Evolutionary conservation across 1,140 invertebrate genomes (phyloP).

Genomic region (Kradibia gibbosae): DNA sequence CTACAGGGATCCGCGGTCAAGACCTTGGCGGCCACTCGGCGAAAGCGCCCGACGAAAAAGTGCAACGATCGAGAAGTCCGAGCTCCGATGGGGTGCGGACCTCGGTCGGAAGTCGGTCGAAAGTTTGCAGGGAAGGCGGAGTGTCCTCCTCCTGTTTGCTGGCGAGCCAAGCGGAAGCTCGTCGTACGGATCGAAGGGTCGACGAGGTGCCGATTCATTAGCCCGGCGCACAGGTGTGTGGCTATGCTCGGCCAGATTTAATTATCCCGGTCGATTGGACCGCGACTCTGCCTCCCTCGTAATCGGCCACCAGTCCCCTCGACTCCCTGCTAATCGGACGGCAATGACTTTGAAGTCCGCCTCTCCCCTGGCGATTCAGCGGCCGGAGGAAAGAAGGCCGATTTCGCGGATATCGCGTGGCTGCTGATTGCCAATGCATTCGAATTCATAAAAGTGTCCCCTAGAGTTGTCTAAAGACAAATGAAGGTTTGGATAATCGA

Average conservation of each 20-base stretch:
- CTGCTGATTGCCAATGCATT: too few relatives aligned
- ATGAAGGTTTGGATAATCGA: too few relatives aligned
- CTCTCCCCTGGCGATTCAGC: too few relatives aligned
- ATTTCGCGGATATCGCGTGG: too few relatives aligned
- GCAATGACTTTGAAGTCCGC: too few relatives aligned
- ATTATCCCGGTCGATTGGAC: constrained; percentile 59
- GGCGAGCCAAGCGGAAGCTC: constrained; percentile 34
- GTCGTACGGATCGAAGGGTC: constrained; percentile 46
- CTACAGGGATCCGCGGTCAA: neutral
- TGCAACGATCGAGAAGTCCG: neutral
- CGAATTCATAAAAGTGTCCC: too few relatives aligned
- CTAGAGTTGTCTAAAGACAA: too few relatives aligned
- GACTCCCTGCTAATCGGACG: too few relatives aligned
- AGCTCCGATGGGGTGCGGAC: neutral
- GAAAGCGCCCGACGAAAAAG: neutral
- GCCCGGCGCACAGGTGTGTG: constrained; percentile 51
- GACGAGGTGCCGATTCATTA: constrained; percentile 62
- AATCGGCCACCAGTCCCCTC: neutral
- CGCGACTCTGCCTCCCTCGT: constrained; percentile 8
- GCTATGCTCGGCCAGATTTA: constrained; percentile 56
- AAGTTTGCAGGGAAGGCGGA: constrained; percentile 36
- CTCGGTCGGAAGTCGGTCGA: constrained; percentile 43
- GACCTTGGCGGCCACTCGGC: neutral
- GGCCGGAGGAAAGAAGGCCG: too few relatives aligned
- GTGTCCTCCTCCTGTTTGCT: neutral